Evolutionary conservation across 1,140 invertebrate species (phyloP).

Genomic region (Drosophila quadrilineata): DNA sequence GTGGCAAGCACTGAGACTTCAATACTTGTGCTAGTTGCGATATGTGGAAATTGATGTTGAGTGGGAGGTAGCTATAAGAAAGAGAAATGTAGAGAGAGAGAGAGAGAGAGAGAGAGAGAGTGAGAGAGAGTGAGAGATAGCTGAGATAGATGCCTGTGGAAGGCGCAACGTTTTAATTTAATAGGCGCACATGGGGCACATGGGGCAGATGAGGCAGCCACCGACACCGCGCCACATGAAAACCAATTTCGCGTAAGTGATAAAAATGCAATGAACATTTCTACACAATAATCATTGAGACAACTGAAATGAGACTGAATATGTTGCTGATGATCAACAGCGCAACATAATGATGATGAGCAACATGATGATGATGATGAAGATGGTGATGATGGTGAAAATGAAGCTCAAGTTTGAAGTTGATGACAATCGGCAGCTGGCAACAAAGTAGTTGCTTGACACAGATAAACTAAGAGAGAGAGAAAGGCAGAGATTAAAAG

Average conservation of each 20-base stretch:
- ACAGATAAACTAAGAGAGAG: constrained; percentile 46
- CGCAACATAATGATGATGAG: constrained; percentile 10
- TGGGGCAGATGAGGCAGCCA: too few species aligned
- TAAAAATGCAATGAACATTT: constrained; percentile 78
- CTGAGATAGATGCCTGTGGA: constrained; percentile 29
- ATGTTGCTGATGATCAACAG: too few species aligned
- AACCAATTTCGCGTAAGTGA: constrained; percentile 79
- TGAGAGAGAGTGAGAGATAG: too few species aligned
- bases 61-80: too few species aligned
- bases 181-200: constrained; percentile 73
- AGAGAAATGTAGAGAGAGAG: too few species aligned
- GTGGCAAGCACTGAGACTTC: constrained; percentile 2
- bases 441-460: constrained; percentile 72
- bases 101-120: too few species aligned
- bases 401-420: constrained; percentile 70
- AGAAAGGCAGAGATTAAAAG: too few species aligned
- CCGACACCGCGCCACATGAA: constrained; percentile 71
- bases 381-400: constrained; percentile 37
- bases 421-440: too few species aligned
- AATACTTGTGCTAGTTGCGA: constrained; percentile 36
- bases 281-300: too few species aligned
- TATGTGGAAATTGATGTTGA: constrained; percentile 47
- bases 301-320: too few species aligned
- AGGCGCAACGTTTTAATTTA: constrained; percentile 68
- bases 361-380: constrained; percentile 32